These are phyloP conservation scores for Bubalus kerabau DNA, from an alignment of 2,113 vertebrate genomes.

Conservation along the genomic window DNA sequence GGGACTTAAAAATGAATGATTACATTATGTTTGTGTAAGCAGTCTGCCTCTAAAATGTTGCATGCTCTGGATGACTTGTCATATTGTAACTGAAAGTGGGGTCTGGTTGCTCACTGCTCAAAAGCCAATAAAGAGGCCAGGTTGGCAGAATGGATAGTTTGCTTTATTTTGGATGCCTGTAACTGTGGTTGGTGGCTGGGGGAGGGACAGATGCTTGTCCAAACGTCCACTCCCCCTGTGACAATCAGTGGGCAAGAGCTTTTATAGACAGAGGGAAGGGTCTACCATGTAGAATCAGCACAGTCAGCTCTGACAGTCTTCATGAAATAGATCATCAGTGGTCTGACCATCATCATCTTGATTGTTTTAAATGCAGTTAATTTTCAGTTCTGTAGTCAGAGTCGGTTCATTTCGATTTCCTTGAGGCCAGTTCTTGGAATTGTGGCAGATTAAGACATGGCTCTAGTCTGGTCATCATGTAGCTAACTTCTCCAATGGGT, in stretches of 20 bases:
- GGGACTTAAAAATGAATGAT: not conserved
- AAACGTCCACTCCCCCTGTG: not conserved
- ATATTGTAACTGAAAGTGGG: not conserved
- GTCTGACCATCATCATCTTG: not conserved
- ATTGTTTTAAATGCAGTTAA: not conserved
- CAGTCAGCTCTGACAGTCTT: not conserved
- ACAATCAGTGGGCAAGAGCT: not conserved
- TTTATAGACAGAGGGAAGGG: not conserved
- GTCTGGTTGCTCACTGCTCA: not conserved
- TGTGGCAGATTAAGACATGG: not conserved
- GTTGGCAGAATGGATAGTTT: not conserved
- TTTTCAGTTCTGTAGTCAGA: not conserved
- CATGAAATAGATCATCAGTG: not conserved
- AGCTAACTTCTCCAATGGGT: not conserved
- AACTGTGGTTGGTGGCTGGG: not conserved
- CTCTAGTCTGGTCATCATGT: not conserved
- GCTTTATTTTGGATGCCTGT: not conserved
- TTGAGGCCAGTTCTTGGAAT: not conserved
- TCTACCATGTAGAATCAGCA: not conserved
- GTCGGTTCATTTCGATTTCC: not conserved
- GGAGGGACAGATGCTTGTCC: not conserved
- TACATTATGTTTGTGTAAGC: not conserved
- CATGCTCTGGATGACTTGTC: not conserved
- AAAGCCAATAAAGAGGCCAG: not conserved
- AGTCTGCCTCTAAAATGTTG: not conserved